phyloP scores from a whole-genome alignment of 2,113 vertebrate genomes.

The Chamaetylas fuelleborni region DNA sequence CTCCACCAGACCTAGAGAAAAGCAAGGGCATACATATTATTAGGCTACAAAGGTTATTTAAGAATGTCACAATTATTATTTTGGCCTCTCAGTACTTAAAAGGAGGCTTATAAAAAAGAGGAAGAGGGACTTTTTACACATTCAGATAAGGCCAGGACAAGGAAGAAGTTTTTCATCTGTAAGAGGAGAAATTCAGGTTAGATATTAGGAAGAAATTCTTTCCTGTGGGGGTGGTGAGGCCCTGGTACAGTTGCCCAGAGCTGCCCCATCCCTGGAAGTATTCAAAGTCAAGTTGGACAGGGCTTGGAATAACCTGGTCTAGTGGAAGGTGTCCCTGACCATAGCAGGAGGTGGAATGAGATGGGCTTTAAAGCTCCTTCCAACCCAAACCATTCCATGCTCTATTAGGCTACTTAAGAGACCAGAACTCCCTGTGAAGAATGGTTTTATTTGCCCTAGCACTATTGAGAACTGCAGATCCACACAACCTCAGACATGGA shows the following conservation, averaged over 20 bases:
- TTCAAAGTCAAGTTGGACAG: neutral
- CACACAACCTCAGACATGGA: neutral
- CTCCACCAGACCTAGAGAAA: slow-evolving; percentile 87
- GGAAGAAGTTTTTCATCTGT: neutral
- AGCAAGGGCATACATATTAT: neutral
- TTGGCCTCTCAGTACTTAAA: neutral
- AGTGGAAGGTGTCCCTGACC: neutral
- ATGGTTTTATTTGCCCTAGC: neutral
- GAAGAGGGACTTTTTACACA: neutral
- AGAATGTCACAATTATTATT: neutral
- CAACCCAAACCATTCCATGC: neutral
- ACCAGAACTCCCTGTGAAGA: neutral
- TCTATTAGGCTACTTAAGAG: neutral
- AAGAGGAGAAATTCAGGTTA: neutral
- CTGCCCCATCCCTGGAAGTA: neutral
- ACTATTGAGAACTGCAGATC: neutral
- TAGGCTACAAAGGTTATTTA: neutral
- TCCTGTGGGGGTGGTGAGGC: neutral
- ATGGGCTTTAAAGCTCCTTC: neutral
- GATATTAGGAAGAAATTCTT: neutral
- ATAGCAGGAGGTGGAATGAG: neutral
- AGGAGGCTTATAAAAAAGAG: neutral
- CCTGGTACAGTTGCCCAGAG: neutral
- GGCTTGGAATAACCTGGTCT: neutral
- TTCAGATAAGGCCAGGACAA: neutral